phyloP scores from a whole-genome alignment of 2,113 vertebrate species.

The Lepidothrix coronata region DNA sequence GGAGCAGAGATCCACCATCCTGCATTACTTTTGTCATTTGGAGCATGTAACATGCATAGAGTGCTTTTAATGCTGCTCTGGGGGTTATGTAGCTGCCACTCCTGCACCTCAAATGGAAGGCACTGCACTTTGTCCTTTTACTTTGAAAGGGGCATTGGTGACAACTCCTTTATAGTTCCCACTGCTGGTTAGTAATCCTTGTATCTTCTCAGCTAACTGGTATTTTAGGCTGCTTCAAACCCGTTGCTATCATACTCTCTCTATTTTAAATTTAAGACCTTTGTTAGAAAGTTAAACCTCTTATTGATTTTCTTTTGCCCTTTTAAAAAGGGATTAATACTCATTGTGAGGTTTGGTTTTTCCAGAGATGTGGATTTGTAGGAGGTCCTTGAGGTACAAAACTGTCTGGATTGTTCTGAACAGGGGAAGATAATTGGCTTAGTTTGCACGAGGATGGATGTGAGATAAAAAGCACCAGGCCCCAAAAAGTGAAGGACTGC shows the following conservation, averaged over 20 bases:
- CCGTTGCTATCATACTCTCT: background rate
- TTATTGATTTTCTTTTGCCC: background rate
- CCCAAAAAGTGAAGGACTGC: background rate
- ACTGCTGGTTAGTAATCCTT: background rate
- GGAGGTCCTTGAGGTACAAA: background rate
- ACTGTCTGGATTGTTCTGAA: background rate
- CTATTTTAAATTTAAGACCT: background rate
- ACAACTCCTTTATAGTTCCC: background rate
- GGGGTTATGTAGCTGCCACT: background rate
- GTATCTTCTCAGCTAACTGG: background rate
- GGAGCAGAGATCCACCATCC: background rate
- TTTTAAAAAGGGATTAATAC: background rate
- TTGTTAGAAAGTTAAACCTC: background rate
- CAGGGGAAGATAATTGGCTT: background rate
- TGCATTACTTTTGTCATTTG: slow-evolving; percentile 26
- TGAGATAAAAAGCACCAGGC: rapidly evolving
- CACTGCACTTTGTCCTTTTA: background rate
- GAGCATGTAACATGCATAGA: slow-evolving; percentile 11
- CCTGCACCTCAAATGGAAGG: background rate
- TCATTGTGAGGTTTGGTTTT: background rate
- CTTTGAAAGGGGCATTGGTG: background rate
- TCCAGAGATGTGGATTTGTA: background rate
- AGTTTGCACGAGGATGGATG: background rate
- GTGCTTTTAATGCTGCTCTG: background rate
- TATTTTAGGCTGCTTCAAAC: background rate